A percentile compares a stretch with the other conserved stretches of the same genome.
phyloP scores from a whole-genome alignment of 2,888 invertebrate species.

The Acanthococcus lagerstroemiae region DNA sequence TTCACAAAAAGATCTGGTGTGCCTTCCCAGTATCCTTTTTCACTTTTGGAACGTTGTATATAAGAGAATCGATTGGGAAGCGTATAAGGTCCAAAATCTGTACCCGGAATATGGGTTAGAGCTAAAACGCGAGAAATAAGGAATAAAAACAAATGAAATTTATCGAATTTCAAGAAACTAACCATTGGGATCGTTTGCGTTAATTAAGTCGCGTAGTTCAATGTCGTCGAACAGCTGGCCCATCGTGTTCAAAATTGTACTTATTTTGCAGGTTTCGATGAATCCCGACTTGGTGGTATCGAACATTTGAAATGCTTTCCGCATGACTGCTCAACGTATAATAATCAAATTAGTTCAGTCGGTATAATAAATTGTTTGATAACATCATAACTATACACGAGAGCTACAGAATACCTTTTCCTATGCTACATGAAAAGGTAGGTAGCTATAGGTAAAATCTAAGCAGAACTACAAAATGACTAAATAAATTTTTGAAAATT shows the following conservation, averaged over 20 bases:
- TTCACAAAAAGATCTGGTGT: too few species aligned
- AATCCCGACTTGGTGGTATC: conserved; percentile 86
- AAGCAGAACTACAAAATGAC: too few species aligned
- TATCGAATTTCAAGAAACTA: too few species aligned
- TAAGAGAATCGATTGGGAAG: too few species aligned
- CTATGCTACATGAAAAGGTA: too few species aligned
- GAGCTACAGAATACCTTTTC: too few species aligned
- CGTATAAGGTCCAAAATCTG: too few species aligned
- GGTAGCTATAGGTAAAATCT: too few species aligned
- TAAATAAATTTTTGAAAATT: too few species aligned
- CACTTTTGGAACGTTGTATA: too few species aligned
- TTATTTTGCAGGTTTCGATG: conserved; percentile 82
- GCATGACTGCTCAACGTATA: conserved; percentile 57
- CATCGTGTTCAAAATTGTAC: conserved; percentile 87
- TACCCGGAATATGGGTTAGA: too few species aligned
- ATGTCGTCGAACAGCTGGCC: conserved; percentile 88
- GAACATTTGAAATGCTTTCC: conserved; percentile 94
- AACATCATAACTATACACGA: neutral
- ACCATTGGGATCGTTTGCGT: conserved; percentile 84
- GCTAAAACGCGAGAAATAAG: neutral
- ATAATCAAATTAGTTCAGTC: neutral
- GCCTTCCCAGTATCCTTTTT: too few species aligned
- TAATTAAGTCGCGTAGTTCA: conserved; percentile 78
- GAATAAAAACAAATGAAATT: neutral
- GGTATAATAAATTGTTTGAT: neutral